Evolutionary conservation across 2,888 invertebrate species (phyloP), one percentile per base, ranked within the genome.

Genomic region (Lysandra bellargus): DNA sequence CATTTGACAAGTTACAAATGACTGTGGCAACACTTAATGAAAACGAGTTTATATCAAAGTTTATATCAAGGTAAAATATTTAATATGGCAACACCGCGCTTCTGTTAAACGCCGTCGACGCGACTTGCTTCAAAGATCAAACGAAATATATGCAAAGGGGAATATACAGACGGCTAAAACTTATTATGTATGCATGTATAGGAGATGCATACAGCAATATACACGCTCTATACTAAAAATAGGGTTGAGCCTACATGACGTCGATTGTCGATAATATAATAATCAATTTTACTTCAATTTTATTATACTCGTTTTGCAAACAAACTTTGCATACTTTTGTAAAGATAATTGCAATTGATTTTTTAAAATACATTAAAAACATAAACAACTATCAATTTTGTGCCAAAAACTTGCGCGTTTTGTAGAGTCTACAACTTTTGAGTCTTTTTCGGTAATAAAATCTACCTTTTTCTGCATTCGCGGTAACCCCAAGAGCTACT

Each of bases 141-240:
- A 94, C 92, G 92, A 92, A 92, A 85, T 80, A 84, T 86, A 90
- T 87, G 88, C 88, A 89, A 86, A 89, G 92, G 92, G 92, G 90
- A 86, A 83, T 76, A 80, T 83, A 79, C 78, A 75, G 76, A 74
- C 80, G 78, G 69, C 80, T 79, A 23, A 69, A 79, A 79, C 73
- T 79, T 78, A 81, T 79, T 69, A 78, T 80, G 80, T 90, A 88
- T 90, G 87, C 89, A 89, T 89, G 88, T 88, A 88, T 84, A 88
- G 86, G 88, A 89, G 88, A 85, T 72, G 82, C 83, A 84, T 87
- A 87, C 85, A 83, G 85, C 87, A 86, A 86, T 89, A 87, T 88
- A 86, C 88, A 88, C 87, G 87, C 88, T 87, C 87, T 87, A 86
- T 88, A 83, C 87, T 84, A 83, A 82, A 81, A 78, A 81, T 83